Percentiles rank a stretch among this genome's conserved stretches.
phyloP scores from a whole-genome alignment of 1,140 invertebrate genomes.

The Trissolcus basalis region DNA sequence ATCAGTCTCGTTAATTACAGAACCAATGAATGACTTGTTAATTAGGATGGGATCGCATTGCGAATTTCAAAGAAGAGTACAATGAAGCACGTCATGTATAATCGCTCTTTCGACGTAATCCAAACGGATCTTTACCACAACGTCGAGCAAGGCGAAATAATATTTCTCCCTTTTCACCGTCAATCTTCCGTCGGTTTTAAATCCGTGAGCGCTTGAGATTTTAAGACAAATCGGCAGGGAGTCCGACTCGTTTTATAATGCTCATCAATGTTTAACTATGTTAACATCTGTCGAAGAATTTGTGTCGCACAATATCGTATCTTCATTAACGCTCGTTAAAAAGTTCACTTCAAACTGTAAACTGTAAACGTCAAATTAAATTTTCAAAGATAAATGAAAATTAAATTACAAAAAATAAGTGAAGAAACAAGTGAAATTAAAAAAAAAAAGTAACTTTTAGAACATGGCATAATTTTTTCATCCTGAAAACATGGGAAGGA shows the following conservation, averaged over 20 bases:
- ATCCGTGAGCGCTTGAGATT: constrained; percentile 50
- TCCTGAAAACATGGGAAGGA: no score
- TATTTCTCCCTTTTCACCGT: constrained; percentile 56
- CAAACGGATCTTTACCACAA: constrained; percentile 53
- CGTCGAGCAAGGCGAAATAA: constrained; percentile 51
- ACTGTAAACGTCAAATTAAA: no score
- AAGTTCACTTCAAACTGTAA: no score
- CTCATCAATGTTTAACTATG: constrained; percentile 43
- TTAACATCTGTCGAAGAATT: constrained; percentile 13
- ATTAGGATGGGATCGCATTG: constrained; percentile 70
- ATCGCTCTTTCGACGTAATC: constrained; percentile 61
- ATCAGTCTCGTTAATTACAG: constrained; percentile 73
- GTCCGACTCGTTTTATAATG: constrained; percentile 26
- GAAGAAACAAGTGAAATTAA: no score
- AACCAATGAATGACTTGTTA: constrained; percentile 73
- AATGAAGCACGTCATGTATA: constrained; percentile 70
- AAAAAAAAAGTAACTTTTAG: no score
- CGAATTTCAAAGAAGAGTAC: constrained; percentile 67
- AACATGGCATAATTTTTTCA: no score
- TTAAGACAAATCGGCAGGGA: constrained; percentile 54
- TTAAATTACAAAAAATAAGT: no score
- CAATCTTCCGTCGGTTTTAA: constrained; percentile 55
- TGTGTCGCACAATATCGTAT: no score
- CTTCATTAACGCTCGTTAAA: no score
- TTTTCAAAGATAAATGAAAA: no score